These are phyloP conservation scores for Ganaspis sp. DNA, from an alignment of 1,140 invertebrate species.

Conservation along the genomic window DNA sequence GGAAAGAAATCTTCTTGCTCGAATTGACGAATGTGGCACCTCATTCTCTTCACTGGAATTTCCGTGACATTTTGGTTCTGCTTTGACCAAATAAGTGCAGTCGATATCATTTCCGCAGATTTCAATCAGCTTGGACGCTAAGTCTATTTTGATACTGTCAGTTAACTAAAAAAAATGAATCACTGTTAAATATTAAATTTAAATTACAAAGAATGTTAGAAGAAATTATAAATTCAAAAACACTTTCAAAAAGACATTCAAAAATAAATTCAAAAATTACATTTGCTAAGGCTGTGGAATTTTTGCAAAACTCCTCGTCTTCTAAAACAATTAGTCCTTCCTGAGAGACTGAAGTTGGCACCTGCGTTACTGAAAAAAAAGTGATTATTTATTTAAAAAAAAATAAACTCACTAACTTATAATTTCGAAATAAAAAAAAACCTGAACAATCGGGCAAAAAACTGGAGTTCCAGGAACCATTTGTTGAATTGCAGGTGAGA, in stretches of 20 bases:
- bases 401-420: too few relatives aligned
- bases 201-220: too few relatives aligned
- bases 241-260: too few relatives aligned
- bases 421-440: conserved; percentile 59
- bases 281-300: conserved; percentile 55
- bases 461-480: conserved; percentile 63
- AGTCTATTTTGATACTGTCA: conserved; percentile 59
- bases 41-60: conserved; percentile 48
- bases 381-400: conserved; percentile 32
- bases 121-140: conserved; percentile 52
- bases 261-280: too few relatives aligned
- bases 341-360: conserved; percentile 68
- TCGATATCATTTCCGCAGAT: conserved; percentile 61
- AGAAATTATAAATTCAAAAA: too few relatives aligned
- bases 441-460: conserved; percentile 79
- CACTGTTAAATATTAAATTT: too few relatives aligned
- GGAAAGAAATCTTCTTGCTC: background rate
- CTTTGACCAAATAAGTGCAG: conserved; percentile 53
- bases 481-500: conserved; percentile 61
- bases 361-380: conserved; percentile 61
- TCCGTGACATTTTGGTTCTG: conserved; percentile 65
- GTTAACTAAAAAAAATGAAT: conserved; percentile 57
- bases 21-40: background rate
- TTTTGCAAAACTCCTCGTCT: conserved; percentile 65
- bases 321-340: conserved; percentile 68